These are phyloP conservation scores for Perognathus longimembris DNA, from an alignment of 2,113 vertebrate genomes.

Conservation along the genomic window DNA sequence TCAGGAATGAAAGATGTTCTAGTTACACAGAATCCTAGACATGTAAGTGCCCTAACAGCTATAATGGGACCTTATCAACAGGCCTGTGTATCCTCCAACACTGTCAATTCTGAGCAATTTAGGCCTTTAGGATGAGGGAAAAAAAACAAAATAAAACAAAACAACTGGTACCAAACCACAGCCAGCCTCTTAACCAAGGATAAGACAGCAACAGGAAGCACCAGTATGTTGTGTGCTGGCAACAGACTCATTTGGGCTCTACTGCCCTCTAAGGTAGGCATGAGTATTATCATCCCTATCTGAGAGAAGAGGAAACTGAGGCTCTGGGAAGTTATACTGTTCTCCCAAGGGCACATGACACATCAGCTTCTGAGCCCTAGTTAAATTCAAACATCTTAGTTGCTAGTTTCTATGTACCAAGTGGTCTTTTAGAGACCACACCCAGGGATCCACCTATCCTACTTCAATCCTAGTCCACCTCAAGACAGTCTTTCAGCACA, in stretches of 20 bases:
- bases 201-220: not conserved
- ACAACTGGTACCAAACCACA: too few species aligned
- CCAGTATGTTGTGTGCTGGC: fast-evolving
- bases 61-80: not conserved
- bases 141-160: not conserved
- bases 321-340: not conserved
- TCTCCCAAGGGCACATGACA: not conserved
- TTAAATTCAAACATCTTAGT: not conserved
- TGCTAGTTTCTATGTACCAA: not conserved
- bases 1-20: not conserved
- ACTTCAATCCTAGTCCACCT: not conserved
- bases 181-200: not conserved
- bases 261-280: too few species aligned
- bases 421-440: not conserved
- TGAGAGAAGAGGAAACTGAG: not conserved
- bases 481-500: not conserved
- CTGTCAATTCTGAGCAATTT: not conserved
- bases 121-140: not conserved
- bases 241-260: not conserved
- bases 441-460: not conserved
- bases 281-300: not conserved
- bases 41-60: not conserved
- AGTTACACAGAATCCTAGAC: not conserved
- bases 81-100: not conserved
- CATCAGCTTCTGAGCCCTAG: not conserved